Conservation (phyloP, 2,888 invertebrate genomes). For the Formica aserva region DNA sequence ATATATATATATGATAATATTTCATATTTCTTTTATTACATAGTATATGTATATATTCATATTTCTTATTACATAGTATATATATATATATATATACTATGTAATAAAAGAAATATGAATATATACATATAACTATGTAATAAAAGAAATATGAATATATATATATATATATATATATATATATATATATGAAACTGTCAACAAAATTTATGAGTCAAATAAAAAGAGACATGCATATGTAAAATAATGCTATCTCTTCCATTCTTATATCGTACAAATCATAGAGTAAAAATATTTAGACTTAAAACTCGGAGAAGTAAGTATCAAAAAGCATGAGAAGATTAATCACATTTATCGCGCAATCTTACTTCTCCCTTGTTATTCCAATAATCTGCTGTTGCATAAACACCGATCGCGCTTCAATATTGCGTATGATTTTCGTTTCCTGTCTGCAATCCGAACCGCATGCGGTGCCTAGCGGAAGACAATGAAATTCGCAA, state of each 20-base stretch:
- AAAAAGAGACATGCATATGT: not conserved
- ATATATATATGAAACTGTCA: not conserved
- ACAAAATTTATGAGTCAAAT: not conserved
- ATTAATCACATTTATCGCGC: not conserved
- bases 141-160: not conserved
- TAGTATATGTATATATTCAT: too few relatives aligned
- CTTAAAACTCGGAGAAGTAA: not conserved
- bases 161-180: not conserved
- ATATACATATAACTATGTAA: too few relatives aligned
- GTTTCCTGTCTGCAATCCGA: not conserved
- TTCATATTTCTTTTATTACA: too few relatives aligned
- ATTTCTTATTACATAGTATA: too few relatives aligned
- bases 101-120: too few relatives aligned
- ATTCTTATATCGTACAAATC: not conserved
- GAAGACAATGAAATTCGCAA: not conserved
- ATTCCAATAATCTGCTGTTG: not conserved
- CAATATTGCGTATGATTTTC: not conserved
- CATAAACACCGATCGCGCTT: not conserved
- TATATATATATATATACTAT: too few relatives aligned
- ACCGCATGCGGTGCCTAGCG: not conserved
- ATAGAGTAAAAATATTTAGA: not conserved
- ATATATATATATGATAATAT: not conserved
- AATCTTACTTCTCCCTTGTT: not conserved
- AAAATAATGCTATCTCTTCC: not conserved
- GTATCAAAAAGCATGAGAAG: not conserved